Conservation (phyloP, 2,888 invertebrate species). For the Sialis fuliginosa region DNA sequence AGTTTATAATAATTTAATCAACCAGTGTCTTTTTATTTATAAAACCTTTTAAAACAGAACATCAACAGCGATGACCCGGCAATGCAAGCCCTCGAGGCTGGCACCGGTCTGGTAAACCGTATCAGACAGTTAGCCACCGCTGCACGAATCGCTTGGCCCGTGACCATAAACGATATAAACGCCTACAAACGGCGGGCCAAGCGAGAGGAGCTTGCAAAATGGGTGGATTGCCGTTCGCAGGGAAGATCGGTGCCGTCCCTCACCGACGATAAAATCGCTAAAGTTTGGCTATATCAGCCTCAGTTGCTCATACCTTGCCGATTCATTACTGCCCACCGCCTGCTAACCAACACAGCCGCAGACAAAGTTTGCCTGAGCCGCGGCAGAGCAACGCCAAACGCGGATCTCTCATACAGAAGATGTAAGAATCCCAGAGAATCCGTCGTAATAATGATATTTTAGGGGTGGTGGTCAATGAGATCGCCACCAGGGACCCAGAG, state of each 20-base stretch:
- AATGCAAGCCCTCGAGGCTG: slow-evolving; percentile 13
- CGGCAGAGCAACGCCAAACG: too few species aligned
- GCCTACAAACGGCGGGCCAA: slow-evolving; percentile 7
- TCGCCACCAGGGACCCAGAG: too few species aligned
- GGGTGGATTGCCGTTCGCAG: slow-evolving; percentile 12
- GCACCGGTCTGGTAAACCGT: slow-evolving; percentile 11
- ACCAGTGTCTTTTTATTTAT: too few species aligned
- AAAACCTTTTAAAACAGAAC: too few species aligned
- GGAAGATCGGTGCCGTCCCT: slow-evolving; percentile 14
- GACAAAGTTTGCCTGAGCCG: too few species aligned
- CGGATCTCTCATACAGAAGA: too few species aligned
- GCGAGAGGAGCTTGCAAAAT: slow-evolving; percentile 13
- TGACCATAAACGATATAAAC: slow-evolving; percentile 4
- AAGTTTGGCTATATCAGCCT: slow-evolving; percentile 13
- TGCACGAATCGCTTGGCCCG: slow-evolving; percentile 10
- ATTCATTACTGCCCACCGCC: slow-evolving; percentile 14
- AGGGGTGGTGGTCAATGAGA: too few species aligned
- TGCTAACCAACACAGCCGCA: slow-evolving; percentile 13
- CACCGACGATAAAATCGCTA: slow-evolving; percentile 12
- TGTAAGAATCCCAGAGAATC: too few species aligned
- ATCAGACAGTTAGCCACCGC: slow-evolving; percentile 11
- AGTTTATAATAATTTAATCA: too few species aligned
- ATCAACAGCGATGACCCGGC: slow-evolving; percentile 12
- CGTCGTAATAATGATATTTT: too few species aligned
- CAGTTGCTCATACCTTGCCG: slow-evolving; percentile 14